Conservation (phyloP, 2,113 vertebrate species). For the Indri indri region DNA sequence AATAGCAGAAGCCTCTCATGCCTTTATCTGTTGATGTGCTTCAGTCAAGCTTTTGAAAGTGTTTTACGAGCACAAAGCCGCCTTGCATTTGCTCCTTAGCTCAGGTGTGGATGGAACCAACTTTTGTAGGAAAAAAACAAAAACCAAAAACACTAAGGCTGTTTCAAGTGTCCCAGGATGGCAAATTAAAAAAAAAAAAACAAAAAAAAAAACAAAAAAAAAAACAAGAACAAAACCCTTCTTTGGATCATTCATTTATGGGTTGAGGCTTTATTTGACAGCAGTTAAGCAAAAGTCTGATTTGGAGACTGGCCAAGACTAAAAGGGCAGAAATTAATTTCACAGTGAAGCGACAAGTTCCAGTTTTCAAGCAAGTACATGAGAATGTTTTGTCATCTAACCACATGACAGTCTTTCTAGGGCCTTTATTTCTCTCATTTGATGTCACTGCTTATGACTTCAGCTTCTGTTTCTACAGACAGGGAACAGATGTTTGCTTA, state of each 20-base stretch:
- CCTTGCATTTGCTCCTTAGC: background rate
- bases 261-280: background rate
- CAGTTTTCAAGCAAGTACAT: background rate
- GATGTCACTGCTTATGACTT: background rate
- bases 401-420: background rate
- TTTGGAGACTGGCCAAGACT: background rate
- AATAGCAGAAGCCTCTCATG: background rate
- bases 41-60: background rate
- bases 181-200: background rate
- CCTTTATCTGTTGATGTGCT: background rate
- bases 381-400: background rate
- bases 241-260: background rate
- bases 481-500: background rate
- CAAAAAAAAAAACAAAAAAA: background rate
- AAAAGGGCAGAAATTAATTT: background rate
- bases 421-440: background rate
- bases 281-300: background rate
- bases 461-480: background rate
- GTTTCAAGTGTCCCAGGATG: background rate
- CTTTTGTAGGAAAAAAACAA: background rate
- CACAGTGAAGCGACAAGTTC: background rate
- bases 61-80: slow-evolving; percentile 1
- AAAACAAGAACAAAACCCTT: background rate
- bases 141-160: background rate
- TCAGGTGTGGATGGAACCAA: background rate